These are phyloP conservation scores for Alauda arvensis DNA, from an alignment of 2,797 vertebrate genomes.

Conservation along the genomic window DNA sequence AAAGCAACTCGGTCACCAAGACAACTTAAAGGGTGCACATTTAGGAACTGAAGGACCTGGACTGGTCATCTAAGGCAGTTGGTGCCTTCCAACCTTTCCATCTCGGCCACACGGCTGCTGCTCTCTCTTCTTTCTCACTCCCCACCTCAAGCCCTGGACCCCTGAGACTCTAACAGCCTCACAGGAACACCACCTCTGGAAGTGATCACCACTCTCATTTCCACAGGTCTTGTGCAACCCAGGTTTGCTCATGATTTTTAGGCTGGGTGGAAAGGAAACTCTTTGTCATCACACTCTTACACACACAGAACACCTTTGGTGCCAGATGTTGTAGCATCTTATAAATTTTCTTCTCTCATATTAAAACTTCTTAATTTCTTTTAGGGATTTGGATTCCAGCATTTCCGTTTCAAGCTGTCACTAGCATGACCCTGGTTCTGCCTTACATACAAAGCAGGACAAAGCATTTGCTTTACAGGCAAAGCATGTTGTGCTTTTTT, in stretches of 20 bases:
- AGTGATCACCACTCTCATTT: neutral
- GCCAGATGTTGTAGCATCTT: neutral
- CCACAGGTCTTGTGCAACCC: neutral
- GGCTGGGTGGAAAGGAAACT: slow-evolving; percentile 13
- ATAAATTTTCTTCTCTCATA: neutral
- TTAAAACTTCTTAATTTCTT: neutral
- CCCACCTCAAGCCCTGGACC: neutral
- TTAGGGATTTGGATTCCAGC: neutral
- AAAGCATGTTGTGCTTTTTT: neutral
- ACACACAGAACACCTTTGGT: fast-evolving
- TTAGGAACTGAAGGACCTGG: neutral
- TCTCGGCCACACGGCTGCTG: neutral
- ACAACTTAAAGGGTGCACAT: neutral
- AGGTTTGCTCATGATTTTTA: neutral
- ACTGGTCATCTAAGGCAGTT: neutral
- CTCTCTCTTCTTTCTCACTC: neutral
- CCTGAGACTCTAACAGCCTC: neutral
- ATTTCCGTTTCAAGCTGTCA: neutral
- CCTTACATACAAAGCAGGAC: neutral
- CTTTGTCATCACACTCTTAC: fast-evolving
- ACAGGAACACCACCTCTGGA: neutral
- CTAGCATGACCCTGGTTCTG: neutral
- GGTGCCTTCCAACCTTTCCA: neutral
- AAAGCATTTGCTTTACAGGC: neutral
- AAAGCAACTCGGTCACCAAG: neutral